A percentile compares a stretch with the other conserved stretches of the same genome.
phyloP scores from a whole-genome alignment of 2,888 invertebrate species.

The Hesperia comma region DNA sequence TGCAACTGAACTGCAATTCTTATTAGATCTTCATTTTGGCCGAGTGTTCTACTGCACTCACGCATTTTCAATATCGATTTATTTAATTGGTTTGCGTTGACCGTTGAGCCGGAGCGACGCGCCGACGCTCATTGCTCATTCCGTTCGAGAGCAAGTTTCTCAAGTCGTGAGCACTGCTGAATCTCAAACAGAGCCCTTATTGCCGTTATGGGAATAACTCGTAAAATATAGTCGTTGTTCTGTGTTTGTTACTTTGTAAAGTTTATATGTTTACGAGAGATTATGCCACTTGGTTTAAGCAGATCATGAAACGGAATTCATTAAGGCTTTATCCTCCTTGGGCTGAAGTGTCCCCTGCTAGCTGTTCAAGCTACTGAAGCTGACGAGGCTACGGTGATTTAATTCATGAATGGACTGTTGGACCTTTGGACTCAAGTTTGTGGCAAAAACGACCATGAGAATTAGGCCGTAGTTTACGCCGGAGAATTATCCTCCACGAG shows the following conservation, averaged over 20 bases:
- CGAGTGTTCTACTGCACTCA: too few species aligned
- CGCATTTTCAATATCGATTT: not conserved
- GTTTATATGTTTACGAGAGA: not conserved
- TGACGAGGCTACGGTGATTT: too few species aligned
- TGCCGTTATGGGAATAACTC: constrained; percentile 22
- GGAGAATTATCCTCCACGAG: too few species aligned
- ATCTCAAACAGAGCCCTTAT: constrained; percentile 24
- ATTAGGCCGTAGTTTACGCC: too few species aligned
- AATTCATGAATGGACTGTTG: too few species aligned
- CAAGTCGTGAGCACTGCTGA: constrained; percentile 16
- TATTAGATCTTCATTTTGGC: too few species aligned
- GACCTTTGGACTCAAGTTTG: too few species aligned
- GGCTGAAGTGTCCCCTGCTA: too few species aligned
- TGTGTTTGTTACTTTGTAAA: constrained; percentile 1
- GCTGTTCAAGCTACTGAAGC: too few species aligned
- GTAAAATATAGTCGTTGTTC: constrained; percentile 14
- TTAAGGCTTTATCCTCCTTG: not conserved
- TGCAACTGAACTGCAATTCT: too few species aligned
- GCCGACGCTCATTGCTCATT: constrained; percentile 13
- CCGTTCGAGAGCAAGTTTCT: constrained; percentile 10
- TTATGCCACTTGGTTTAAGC: not conserved
- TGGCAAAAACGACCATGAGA: too few species aligned
- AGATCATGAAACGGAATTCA: not conserved
- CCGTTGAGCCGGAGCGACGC: not conserved
- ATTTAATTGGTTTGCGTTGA: not conserved